phyloP scores from a whole-genome alignment of 1,140 invertebrate species.

The Dinothrombium tinctorium region DNA sequence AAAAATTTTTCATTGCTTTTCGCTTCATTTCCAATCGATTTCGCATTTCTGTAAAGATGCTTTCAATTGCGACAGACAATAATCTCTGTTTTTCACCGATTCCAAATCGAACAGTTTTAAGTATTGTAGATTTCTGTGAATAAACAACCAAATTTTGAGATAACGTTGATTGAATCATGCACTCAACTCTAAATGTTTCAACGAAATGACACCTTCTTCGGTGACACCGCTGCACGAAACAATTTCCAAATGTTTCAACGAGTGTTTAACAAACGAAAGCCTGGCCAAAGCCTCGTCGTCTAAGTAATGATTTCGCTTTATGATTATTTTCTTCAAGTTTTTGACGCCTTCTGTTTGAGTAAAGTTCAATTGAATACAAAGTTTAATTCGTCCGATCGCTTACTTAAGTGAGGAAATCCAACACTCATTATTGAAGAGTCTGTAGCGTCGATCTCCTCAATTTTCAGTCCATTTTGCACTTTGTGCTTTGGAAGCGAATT shows the following conservation, averaged over 20 bases:
- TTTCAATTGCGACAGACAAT: slow-evolving; percentile 24
- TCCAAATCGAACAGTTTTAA: slow-evolving; percentile 32
- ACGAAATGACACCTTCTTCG: slow-evolving; percentile 29
- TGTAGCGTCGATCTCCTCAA: slow-evolving; percentile 47
- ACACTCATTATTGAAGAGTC: slow-evolving; percentile 46
- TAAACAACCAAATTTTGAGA: slow-evolving; percentile 2
- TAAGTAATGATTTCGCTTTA: slow-evolving; percentile 39
- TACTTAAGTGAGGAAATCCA: slow-evolving; percentile 48
- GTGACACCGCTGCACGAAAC: slow-evolving; percentile 38
- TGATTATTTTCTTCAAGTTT: slow-evolving; percentile 33
- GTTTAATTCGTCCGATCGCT: background rate
- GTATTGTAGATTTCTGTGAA: slow-evolving; percentile 28
- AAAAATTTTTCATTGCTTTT: no score
- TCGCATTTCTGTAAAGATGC: slow-evolving; percentile 28
- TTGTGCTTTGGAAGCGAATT: slow-evolving; percentile 31
- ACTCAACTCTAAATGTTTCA: slow-evolving; percentile 27
- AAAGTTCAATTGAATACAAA: background rate
- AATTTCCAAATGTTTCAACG: slow-evolving; percentile 36
- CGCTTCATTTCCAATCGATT: slow-evolving; percentile 15
- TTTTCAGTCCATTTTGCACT: slow-evolving; percentile 27
- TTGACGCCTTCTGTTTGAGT: slow-evolving; percentile 28
- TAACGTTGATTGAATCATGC: slow-evolving; percentile 5
- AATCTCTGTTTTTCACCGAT: slow-evolving; percentile 30
- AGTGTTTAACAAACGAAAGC: slow-evolving; percentile 29
- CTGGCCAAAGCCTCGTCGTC: slow-evolving; percentile 32